phyloP scores from a whole-genome alignment of 2,888 invertebrate genomes.

The Galerucella pusilla region DNA sequence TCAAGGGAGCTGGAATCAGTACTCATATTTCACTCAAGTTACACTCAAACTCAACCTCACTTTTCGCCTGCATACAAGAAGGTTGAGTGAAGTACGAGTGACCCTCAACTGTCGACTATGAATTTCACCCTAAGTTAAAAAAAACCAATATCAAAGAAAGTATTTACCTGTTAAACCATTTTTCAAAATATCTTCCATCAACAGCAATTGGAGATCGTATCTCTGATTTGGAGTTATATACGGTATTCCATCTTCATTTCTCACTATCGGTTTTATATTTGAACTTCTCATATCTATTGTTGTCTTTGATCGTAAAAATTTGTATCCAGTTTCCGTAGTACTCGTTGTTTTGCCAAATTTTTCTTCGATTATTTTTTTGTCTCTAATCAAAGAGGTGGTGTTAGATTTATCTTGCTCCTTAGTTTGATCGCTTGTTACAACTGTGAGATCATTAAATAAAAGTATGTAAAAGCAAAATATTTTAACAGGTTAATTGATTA shows the following conservation, averaged over 20 bases:
- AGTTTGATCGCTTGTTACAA: slow-evolving; percentile 50
- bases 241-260: slow-evolving; percentile 66
- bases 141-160: not conserved
- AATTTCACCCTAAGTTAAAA: not conserved
- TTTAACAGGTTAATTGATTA: too few relatives aligned
- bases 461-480: too few relatives aligned
- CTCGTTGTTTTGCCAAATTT: slow-evolving; percentile 33
- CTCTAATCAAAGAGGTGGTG: slow-evolving; percentile 8
- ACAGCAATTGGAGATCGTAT: slow-evolving; percentile 78
- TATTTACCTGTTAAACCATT: slow-evolving; percentile 64
- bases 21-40: too few relatives aligned
- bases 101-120: too few relatives aligned
- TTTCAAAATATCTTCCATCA: slow-evolving; percentile 80
- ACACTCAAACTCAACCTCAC: too few relatives aligned
- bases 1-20: too few relatives aligned
- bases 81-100: too few relatives aligned
- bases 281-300: slow-evolving; percentile 58
- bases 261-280: slow-evolving; percentile 57
- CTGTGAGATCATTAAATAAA: slow-evolving; percentile 24
- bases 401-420: slow-evolving; percentile 27
- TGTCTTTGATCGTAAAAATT: slow-evolving; percentile 64
- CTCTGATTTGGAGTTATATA: slow-evolving; percentile 75
- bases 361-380: slow-evolving; percentile 33
- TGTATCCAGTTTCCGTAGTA: slow-evolving; percentile 48
- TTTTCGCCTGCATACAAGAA: too few relatives aligned